Evolutionary conservation across 2,113 vertebrate species (phyloP), one percentile per base, ranked within the genome.

Genomic region (Sylvietta virens): DNA sequence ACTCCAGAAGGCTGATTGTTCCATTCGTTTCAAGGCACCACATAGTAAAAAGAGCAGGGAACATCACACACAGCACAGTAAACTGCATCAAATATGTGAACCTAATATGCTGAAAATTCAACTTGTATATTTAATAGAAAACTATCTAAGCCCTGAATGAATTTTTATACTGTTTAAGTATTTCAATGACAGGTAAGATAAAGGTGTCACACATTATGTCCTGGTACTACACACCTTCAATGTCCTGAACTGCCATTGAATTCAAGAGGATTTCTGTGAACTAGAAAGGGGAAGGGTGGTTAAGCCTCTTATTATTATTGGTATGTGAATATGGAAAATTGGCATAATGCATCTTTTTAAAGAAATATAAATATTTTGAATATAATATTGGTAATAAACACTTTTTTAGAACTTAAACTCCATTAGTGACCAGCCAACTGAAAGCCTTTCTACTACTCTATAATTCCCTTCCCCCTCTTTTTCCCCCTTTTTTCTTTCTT

Each of bases 401-500:
- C 4, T 16, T 69, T 53, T 70, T 80, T 77, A 77, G 16, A 77
- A 70, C 11, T 37, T 45, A 40, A 8, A 53, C 3, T 50, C 8
- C 3, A 4, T 66, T 21, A 78, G 6, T 54, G 30, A 54, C 2
- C 11, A 74, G 5, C 2, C 9, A 54, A 11, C 3, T 81, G 20
- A 58, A 94, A 85, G 15, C 13, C 6, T 39, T 82, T 60, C n/a
- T 30, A 9, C 20, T 12, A 31, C 18, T 69, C 22, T 40, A 16
- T 53, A 13, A 33, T 60, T 53, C 11, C 16, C 1, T 22, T 35
- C 2, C 7, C 1, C 2, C 9, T 1, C 3, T 62, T 65, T 58
- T 11, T 0, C 0, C 3, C 15, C 5, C 0, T 12, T 54, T 40
- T 54, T 40, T 18, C 6, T 47, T 72, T 45, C 8, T 20, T 22